Evolutionary conservation across 2,888 invertebrate genomes (phyloP), one percentile per base, ranked within the genome.

Genomic region (Phymatocera aterrima): DNA sequence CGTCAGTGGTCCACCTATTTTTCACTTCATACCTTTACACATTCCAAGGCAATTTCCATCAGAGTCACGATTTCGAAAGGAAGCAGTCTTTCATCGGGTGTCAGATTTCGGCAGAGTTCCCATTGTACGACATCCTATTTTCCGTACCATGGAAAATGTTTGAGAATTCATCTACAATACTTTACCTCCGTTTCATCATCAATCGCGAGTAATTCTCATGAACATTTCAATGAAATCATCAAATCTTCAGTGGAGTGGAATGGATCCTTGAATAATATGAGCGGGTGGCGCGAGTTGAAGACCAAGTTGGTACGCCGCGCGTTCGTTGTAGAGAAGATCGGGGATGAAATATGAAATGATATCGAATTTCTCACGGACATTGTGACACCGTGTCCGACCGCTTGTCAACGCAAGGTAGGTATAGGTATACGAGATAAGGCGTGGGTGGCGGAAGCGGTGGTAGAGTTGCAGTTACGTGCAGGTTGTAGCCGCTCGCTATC

Each of bases 381-480:
- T 75, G 75, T 60, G 75, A 57, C 46, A 75, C 46, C 75, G 75
- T 57, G 75, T 54, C 72, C 21, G 72, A 72, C 51, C 72, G 75
- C 54, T 75, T 75, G 75, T 75, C 57, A 75, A 75, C 75, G 75
- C 75, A 24, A 75, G 48, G n/a, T n/a, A n/a, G n/a, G n/a, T n/a
- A n/a, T n/a, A n/a, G n/a, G 51, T 12, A 18, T 46, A 68, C 4
- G 81, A 82, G 79, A 77, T 54, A 70, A 54, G 57, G 4, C 82
- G 84, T 84, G 79, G 84, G 84, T 81, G 82, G n/a, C 79, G 74
- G 80, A 64, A 3, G 37, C 34, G 18, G 34, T 18, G 64, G 64
- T 37, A 1, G 24, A 43, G 28, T n/a, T n/a, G n/a, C 68, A 43
- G 43, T 40, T 46, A 68, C 46, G 43, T 28, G 68, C 46, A 68